These are phyloP conservation scores for Ornithorhynchus anatinus DNA, from an alignment of 2,113 vertebrate genomes.

Conservation along the genomic window DNA sequence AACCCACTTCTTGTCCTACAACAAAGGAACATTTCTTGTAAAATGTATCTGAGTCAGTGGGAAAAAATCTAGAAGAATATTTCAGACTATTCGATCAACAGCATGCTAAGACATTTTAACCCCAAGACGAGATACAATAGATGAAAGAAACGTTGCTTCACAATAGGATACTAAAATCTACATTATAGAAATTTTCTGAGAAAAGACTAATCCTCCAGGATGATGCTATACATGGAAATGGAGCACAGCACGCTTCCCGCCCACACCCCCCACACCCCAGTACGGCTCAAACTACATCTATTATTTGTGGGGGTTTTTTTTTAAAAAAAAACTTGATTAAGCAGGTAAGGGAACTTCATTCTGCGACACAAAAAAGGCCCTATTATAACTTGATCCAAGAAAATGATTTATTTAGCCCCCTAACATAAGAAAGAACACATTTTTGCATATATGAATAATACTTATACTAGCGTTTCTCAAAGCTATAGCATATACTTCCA, in stretches of 20 bases:
- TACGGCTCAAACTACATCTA: neutral
- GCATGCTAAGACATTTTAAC: neutral
- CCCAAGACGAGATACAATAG: constrained; percentile 20
- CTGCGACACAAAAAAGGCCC: neutral
- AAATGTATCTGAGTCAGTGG: neutral
- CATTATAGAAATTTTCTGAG: neutral
- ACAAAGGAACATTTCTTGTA: constrained; percentile 28
- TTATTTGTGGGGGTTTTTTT: neutral
- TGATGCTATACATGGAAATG: neutral
- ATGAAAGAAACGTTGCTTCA: constrained; percentile 13
- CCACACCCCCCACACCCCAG: neutral
- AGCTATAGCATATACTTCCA: neutral
- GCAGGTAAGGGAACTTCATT: constrained; percentile 1
- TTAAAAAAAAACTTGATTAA: constrained; percentile 6
- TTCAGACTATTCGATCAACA: constrained; percentile 9
- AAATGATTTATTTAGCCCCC: neutral
- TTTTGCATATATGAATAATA: constrained; percentile 3
- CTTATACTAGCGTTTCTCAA: neutral
- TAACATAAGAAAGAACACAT: neutral
- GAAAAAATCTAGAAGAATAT: constrained; percentile 14
- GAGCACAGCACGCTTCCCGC: neutral
- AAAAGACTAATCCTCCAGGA: constrained; percentile 15
- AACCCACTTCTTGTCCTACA: constrained; percentile 96
- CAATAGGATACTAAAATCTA: constrained; percentile 30
- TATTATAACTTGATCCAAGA: neutral